Base-by-base conservation (phyloP, 2,113 vertebrate genomes). In the Anolis carolinensis region DNA sequence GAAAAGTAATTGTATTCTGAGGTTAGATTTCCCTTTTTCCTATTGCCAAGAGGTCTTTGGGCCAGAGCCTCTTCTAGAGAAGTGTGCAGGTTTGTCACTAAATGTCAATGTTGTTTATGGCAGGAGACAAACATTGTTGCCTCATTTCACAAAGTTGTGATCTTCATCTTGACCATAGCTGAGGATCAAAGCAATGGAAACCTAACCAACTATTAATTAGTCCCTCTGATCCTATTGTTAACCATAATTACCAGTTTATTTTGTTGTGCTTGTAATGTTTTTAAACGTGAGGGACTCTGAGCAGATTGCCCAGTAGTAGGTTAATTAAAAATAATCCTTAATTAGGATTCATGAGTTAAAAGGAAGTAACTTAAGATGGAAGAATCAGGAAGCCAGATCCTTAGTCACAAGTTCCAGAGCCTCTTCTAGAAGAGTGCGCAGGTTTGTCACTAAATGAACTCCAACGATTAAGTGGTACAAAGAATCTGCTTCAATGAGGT, bases 351-450 rank as follows among this genome's bases (percentile, higher is more conserved):
- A 14, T 75, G 79, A 81, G 39, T 48, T 30, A n/a, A 72, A 79
- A 86, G 85, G 85, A 86, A 86, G 72, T 75, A 68, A 74, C 65
- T 81, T 75, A 44, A 63, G 44, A n/a, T 81, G n/a, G 44, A 25
- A 81, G 16, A 75, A 20, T 10, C 70, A 75, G 55, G 78, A 81
- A 74, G 13, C 34, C 44, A 34, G n/a, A 81, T 32, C 20, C 30
- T 39, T 16, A 52, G n/a, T 20, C 59, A 86, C 30, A 21, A 52
- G 59, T 67, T 81, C 14, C 5, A 13, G 18, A 16, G n/a, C 23
- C 62, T 36, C 44, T 14, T 10, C 44, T 67, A 8, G 65, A 27
- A 30, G 8, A 8, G 3, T 30, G 10, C 7, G 30, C 25, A 27
- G 25, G 7, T 30, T 30, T 27, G 25, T 11, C 11, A 67, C 21